Evolutionary conservation across 2,888 invertebrate species (phyloP), one percentile per base, ranked within the genome.

Genomic region (Priapulus caudatus): DNA sequence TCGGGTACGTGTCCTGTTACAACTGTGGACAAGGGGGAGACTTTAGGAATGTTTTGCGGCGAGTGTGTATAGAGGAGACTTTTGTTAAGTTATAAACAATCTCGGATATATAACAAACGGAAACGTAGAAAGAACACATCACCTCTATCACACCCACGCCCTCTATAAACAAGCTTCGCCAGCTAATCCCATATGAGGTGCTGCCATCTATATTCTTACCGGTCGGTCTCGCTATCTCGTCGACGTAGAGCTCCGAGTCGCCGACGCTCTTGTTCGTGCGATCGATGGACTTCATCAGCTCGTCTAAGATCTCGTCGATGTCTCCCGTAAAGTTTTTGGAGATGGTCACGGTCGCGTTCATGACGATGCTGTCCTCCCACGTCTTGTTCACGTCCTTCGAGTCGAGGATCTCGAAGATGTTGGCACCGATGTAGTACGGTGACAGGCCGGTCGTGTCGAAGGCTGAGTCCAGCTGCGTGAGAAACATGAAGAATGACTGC

Each of bases 231-330:
- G 33, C 10, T 33, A 33, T 10, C n/a, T n/a, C 10, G n/a, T 33
- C 33, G n/a, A 33, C 33, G 33, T 33, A 33, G n/a, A 33, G 33
- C 33, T 10, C 33, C 10, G 33, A 10, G 33, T 33, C n/a, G n/a
- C 33, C 33, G 33, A 33, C 33, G n/a, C 33, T 33, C 33, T 33
- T 33, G n/a, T 33, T 33, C 33, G 33, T 33, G 33, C 33, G 10
- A n/a, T 33, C 33, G 33, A 33, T 33, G n/a, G 10, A 10, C 33
- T 33, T 10, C 33, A 33, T 33, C 33, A 33, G 33, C 33, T 33
- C 33, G n/a, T 33, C 10, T 10, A 33, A 10, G 33, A 33, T 33
- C 33, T 33, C 33, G n/a, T 33, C 33, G 10, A 33, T 10, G n/a
- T 33, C 33, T 10, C 33, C 33, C 10, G 33, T 33, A n/a, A 33